phyloP scores from a whole-genome alignment of 2,797 vertebrate genomes.

The Simalia tracyae region DNA sequence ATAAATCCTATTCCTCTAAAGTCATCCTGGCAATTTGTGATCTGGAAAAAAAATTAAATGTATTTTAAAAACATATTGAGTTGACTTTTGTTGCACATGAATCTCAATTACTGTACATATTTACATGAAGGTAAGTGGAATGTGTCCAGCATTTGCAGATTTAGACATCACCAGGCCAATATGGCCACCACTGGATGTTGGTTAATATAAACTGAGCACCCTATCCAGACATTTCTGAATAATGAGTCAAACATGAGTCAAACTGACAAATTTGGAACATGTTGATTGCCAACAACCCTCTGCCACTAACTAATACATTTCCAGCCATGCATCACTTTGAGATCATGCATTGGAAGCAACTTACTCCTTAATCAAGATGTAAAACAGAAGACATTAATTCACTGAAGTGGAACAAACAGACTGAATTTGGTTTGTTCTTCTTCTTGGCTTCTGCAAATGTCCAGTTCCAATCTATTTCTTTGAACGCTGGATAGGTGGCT shows the following conservation, averaged over 20 bases:
- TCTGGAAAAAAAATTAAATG: not conserved
- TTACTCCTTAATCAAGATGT: too few species aligned
- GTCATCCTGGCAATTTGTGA: not conserved
- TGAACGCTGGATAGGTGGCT: not conserved
- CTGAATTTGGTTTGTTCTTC: too few species aligned
- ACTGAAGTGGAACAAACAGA: too few species aligned
- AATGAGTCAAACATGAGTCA: not conserved
- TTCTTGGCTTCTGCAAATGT: too few species aligned
- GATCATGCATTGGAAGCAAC: not conserved
- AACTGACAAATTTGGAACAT: not conserved
- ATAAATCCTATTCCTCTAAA: not conserved
- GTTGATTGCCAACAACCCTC: not conserved
- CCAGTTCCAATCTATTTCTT: not conserved
- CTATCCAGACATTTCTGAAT: not conserved
- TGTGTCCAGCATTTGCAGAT: not conserved
- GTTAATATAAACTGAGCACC: not conserved
- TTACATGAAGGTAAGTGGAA: not conserved
- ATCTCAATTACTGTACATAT: not conserved
- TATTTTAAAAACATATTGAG: not conserved
- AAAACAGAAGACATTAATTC: too few species aligned
- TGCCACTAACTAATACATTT: not conserved
- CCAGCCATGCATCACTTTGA: not conserved
- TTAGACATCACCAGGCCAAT: not conserved
- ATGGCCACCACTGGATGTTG: not conserved
- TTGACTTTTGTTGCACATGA: not conserved